Percentiles rank a stretch among this genome's conserved stretches.
Conservation (phyloP, 1,140 invertebrate genomes). For the Mactra quadrangularis region DNA sequence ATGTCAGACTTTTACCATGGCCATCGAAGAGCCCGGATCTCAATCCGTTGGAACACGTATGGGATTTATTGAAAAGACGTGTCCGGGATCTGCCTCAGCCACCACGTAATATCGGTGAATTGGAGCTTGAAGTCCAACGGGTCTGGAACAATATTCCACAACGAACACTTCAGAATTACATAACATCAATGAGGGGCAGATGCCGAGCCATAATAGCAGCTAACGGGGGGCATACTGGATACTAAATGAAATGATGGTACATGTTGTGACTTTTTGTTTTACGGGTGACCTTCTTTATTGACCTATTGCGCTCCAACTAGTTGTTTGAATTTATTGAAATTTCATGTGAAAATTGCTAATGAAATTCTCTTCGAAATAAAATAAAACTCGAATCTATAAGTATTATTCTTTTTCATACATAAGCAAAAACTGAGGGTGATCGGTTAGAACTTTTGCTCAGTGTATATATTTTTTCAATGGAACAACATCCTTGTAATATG, state of each 20-base stretch:
- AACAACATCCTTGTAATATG: no score
- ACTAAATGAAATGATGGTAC: not conserved
- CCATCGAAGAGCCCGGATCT: not conserved
- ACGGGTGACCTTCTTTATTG: no score
- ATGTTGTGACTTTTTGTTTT: no score
- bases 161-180: not conserved
- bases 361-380: no score
- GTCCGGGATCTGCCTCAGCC: not conserved
- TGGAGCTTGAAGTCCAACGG: not conserved
- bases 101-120: not conserved
- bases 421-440: no score
- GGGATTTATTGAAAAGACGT: constrained; percentile 1
- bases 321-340: no score
- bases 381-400: no score
- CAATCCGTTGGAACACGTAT: constrained; percentile 4
- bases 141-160: not conserved
- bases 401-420: no score
- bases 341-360: no score
- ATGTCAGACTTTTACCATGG: not conserved
- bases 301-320: no score
- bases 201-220: not conserved
- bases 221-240: not conserved
- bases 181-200: not conserved
- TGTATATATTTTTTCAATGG: no score
- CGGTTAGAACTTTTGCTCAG: no score